Base-by-base conservation (phyloP, 2,113 vertebrate species). In the Crotalus tigris region DNA sequence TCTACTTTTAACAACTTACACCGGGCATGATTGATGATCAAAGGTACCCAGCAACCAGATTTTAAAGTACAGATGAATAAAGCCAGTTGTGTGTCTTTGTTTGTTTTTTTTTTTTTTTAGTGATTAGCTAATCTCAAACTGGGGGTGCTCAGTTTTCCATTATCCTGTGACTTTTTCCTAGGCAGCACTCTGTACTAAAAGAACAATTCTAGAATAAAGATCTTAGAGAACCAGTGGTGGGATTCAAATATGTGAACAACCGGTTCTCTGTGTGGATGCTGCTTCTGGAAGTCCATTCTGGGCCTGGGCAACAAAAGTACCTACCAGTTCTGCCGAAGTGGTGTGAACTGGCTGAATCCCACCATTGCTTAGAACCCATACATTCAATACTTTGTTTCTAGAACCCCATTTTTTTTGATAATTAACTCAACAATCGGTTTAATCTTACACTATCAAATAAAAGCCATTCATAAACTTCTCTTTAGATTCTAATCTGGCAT, bases 361-460 rank as follows among this genome's bases (percentile, higher is more conserved):
- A 51, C 49, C 49, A 51, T 7, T 51, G 49, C 49, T 51, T 51
- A 39, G 23, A 85, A 81, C 91, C 53, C 61, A 26, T 59, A 29
- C 26, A 88, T 87, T 81, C 39, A 54, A n/a, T 44, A 10, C 46
- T 33, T 61, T 85, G 17, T 57, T 89, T 19, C 51, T 23, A 24
- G 44, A 21, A 33, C 53, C 26, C 13, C 23, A 53, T 15, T 51
- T 51, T 61, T 87, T 44, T 85, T 39, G 11, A 81, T 91, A 69
- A 93, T 87, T 93, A 58, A 58, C 89, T 86, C 81, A 87, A 51
- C 85, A 69, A 69, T 91, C 8, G 55, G 1, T 90, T 93, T 91
- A 88, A 93, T 58, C 81, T 88, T 75, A 58, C 21, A 57, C 5
- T 10, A 24, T n/a, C n/a, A 93, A 75, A 93, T 91, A 75, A 59